phyloP scores from a whole-genome alignment of 2,888 invertebrate species.

The Stegophylla sp. region DNA sequence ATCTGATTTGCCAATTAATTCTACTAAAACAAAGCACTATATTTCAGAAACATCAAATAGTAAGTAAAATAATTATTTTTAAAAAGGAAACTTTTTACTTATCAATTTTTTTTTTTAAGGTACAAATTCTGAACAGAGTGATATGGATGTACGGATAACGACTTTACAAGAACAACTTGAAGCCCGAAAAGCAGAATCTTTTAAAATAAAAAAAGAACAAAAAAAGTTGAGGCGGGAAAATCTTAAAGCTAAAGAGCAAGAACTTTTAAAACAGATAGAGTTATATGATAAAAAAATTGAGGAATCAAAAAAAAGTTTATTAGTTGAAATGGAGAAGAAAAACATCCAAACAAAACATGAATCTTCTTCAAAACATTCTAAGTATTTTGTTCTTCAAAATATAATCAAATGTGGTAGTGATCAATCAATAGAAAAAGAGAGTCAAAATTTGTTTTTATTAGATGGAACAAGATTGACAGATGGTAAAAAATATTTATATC shows the following conservation, averaged over 20 bases:
- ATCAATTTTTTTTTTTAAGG: constrained; percentile 22
- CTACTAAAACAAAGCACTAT: neutral
- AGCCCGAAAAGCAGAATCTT: constrained; percentile 19
- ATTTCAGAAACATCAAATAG: constrained; percentile 15
- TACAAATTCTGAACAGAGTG: constrained; percentile 45
- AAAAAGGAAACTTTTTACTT: too few relatives aligned
- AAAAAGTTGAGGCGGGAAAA: constrained; percentile 28
- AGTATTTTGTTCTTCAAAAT: constrained; percentile 5
- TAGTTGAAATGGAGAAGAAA: constrained; percentile 31
- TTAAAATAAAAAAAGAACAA: constrained; percentile 33
- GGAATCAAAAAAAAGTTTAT: constrained; percentile 39
- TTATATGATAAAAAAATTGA: constrained; percentile 51
- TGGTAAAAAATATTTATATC: constrained; percentile 1
- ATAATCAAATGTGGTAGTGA: neutral
- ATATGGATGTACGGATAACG: constrained; percentile 11
- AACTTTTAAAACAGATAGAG: constrained; percentile 44
- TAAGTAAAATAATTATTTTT: constrained; percentile 10
- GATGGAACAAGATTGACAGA: neutral
- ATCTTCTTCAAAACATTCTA: constrained; percentile 3
- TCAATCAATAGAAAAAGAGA: neutral
- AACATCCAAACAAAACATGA: neutral
- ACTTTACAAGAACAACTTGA: constrained; percentile 41
- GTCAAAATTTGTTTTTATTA: neutral
- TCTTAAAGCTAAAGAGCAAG: constrained; percentile 49
- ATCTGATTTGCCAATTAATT: neutral